Percentiles rank a stretch among this genome's conserved stretches.
phyloP scores from a whole-genome alignment of 2,113 vertebrate species.

The Percopsis transmontana region DNA sequence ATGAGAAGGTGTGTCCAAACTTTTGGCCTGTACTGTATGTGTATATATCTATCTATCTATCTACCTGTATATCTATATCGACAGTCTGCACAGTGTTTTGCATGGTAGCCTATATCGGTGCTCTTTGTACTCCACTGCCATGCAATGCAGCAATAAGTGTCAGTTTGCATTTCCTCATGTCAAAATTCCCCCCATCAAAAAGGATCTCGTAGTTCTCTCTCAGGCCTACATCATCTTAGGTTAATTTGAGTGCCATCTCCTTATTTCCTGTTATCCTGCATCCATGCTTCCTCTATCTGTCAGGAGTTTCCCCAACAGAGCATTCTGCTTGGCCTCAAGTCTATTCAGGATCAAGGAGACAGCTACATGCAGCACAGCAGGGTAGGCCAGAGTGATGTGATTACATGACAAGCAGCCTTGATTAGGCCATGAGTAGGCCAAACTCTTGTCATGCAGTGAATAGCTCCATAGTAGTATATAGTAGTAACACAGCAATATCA shows the following conservation, averaged over 20 bases:
- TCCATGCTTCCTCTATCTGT: conserved; percentile 47
- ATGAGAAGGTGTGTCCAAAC: no score
- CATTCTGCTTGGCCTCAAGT: conserved; percentile 53
- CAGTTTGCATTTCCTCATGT: neutral
- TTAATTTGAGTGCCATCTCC: conserved; percentile 7
- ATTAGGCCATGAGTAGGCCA: no score
- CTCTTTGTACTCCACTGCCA: neutral
- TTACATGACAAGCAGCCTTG: no score
- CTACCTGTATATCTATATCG: no score
- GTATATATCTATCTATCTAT: no score
- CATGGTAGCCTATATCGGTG: no score
- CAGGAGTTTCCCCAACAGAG: conserved; percentile 29
- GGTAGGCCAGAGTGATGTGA: conserved; percentile 9
- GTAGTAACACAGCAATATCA: no score
- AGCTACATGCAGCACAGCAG: conserved; percentile 26
- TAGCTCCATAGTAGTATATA: no score
- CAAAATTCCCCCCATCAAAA: neutral
- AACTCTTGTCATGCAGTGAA: no score
- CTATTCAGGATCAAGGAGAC: conserved; percentile 57
- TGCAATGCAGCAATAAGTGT: neutral
- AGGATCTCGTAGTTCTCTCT: neutral
- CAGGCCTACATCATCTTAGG: neutral
- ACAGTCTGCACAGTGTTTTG: no score
- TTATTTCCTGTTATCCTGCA: conserved; percentile 24
- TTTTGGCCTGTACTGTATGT: no score